Conservation (phyloP, 2,888 invertebrate genomes). For the Zygogramma bicolorata region DNA sequence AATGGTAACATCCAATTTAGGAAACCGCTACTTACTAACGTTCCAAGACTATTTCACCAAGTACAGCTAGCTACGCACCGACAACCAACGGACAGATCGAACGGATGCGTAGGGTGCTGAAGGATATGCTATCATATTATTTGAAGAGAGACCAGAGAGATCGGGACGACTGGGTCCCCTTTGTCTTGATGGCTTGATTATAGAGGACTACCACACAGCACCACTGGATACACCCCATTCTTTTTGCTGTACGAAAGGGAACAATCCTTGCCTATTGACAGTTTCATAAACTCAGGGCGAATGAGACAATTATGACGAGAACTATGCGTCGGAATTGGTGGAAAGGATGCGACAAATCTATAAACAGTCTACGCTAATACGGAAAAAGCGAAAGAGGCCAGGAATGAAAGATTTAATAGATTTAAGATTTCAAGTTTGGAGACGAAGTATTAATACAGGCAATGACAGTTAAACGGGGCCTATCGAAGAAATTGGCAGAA, state of each 20-base stretch:
- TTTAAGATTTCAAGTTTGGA: neutral
- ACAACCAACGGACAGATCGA: conserved; percentile 56
- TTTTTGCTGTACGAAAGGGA: conserved; percentile 46
- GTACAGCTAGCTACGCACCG: conserved; percentile 55
- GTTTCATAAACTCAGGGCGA: conserved; percentile 28
- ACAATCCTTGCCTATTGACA: conserved; percentile 38
- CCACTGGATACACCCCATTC: conserved; percentile 44
- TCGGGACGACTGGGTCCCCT: conserved; percentile 55
- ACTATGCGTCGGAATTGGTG: conserved; percentile 41
- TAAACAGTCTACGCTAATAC: neutral
- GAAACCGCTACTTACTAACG: conserved; percentile 54
- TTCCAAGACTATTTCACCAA: conserved; percentile 50
- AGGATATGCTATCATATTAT: conserved; percentile 52
- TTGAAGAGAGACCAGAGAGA: conserved; percentile 43
- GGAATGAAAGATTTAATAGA: conserved; percentile 1
- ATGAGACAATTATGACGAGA: conserved; percentile 34
- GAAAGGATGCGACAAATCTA: conserved; percentile 8
- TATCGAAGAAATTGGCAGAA: conserved; percentile 14
- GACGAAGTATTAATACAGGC: conserved; percentile 11
- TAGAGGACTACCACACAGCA: conserved; percentile 22
- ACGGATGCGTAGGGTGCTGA: conserved; percentile 52
- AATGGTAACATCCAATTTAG: conserved; percentile 38
- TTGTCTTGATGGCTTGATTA: conserved; percentile 50
- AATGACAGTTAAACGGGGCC: neutral
- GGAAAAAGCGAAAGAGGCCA: conserved; percentile 8